A percentile compares a stretch with the other conserved stretches of the same genome.
phyloP scores from a whole-genome alignment of 2,888 invertebrate genomes.

The Erebia ligea region DNA sequence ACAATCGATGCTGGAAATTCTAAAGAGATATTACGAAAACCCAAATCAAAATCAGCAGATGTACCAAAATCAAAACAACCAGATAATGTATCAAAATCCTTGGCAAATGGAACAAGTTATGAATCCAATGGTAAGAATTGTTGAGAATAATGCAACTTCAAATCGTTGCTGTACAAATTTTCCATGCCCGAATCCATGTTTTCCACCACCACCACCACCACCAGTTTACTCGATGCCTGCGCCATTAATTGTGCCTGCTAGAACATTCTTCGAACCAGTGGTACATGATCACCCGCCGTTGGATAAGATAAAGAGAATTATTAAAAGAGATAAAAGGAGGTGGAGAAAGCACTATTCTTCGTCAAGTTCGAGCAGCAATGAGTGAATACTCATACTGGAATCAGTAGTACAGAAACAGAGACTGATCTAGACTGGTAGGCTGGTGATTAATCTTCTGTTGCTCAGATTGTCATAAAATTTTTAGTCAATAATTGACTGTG shows the following conservation, averaged over 20 bases:
- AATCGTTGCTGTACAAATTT: constrained; percentile 30
- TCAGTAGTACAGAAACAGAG: constrained; percentile 31
- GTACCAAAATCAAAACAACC: constrained; percentile 11
- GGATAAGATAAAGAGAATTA: constrained; percentile 51
- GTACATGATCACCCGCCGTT: constrained; percentile 66
- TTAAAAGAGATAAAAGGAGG: constrained; percentile 47
- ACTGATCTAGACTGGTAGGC: constrained; percentile 34
- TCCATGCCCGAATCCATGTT: constrained; percentile 34
- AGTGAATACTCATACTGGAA: constrained; percentile 35
- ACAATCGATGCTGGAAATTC: constrained; percentile 18
- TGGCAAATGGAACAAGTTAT: constrained; percentile 6
- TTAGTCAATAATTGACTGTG: no score
- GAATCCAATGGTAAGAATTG: not conserved
- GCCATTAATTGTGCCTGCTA: constrained; percentile 57
- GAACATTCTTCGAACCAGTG: constrained; percentile 61
- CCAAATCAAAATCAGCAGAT: not conserved
- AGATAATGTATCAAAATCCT: constrained; percentile 2
- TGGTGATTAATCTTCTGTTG: no score
- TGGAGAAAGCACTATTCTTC: constrained; percentile 1
- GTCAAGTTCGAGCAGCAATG: constrained; percentile 29
- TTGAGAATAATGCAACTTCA: not conserved
- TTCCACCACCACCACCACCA: constrained; percentile 35
- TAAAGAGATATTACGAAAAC: constrained; percentile 12
- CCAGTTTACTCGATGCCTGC: constrained; percentile 40
- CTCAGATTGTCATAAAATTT: no score